Percentiles rank a stretch among this genome's conserved stretches.
Conservation (phyloP, 2,797 vertebrate species). For the Lithobates sylvaticus region DNA sequence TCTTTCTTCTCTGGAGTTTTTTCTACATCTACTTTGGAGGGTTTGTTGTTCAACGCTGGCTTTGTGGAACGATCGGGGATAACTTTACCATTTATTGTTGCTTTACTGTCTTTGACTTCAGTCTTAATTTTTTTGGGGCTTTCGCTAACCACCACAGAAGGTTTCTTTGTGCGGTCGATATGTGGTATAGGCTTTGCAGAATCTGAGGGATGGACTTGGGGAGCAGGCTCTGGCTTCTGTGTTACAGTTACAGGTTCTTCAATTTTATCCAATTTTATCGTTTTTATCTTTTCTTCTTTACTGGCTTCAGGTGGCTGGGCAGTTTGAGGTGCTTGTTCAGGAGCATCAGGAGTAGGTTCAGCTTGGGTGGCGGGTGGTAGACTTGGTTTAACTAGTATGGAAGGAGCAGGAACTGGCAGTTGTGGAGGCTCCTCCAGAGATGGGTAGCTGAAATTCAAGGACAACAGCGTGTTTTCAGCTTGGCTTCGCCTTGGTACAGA, state of each 20-base stretch:
- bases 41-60: constrained; percentile 70
- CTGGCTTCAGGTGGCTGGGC: constrained; percentile 69
- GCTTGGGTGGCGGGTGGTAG: constrained; percentile 64
- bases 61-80: constrained; percentile 89
- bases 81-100: constrained; percentile 76
- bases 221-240: constrained; percentile 66
- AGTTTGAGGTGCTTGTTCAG: constrained; percentile 71
- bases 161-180: constrained; percentile 95
- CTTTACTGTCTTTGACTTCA: constrained; percentile 70
- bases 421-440: constrained; percentile 87
- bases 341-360: constrained; percentile 69
- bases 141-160: constrained; percentile 75
- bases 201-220: constrained; percentile 72
- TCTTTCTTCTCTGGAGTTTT: constrained; percentile 81
- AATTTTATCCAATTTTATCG: constrained; percentile 64
- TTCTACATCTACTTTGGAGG: constrained; percentile 64
- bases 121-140: constrained; percentile 74
- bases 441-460: constrained; percentile 94
- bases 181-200: constrained; percentile 83
- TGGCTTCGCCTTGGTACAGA: constrained; percentile 81
- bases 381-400: neutral
- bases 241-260: constrained; percentile 62
- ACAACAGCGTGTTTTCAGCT: constrained; percentile 80
- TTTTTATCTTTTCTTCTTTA: constrained; percentile 71
- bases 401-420: constrained; percentile 63